A percentile compares a stretch with the other conserved stretches of the same genome.
These are phyloP conservation scores for Martes martes DNA, from an alignment of 2,113 vertebrate species.

Conservation along the genomic window DNA sequence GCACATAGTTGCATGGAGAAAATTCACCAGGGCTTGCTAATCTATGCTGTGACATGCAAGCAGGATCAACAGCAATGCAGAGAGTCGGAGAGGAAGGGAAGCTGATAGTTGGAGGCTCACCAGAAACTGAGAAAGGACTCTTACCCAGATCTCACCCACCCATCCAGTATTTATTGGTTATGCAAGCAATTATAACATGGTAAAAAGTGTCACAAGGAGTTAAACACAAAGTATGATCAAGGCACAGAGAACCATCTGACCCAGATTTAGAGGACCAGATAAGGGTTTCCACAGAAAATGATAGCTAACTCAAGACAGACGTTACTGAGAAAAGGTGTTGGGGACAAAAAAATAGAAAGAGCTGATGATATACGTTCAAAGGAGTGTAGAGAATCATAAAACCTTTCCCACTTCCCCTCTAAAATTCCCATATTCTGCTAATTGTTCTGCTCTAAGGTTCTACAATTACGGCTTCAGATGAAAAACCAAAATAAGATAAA, in stretches of 20 bases:
- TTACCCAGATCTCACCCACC: background rate
- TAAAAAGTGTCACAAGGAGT: background rate
- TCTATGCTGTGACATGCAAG: background rate
- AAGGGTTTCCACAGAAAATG: background rate
- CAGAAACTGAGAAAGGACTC: background rate
- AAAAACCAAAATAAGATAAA: conserved; percentile 1
- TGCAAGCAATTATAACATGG: background rate
- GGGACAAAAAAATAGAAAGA: background rate
- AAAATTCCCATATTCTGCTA: background rate
- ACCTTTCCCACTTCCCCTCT: background rate
- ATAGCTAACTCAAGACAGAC: background rate
- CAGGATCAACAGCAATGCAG: background rate
- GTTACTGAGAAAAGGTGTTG: background rate
- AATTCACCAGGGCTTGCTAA: background rate
- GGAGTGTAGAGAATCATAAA: background rate
- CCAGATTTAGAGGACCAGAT: background rate
- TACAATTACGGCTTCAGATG: background rate
- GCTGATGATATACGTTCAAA: background rate
- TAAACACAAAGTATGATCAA: background rate
- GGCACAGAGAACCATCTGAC: background rate
- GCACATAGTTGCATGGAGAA: background rate
- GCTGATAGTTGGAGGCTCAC: background rate
- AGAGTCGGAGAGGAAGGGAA: background rate
- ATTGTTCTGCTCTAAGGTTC: background rate
- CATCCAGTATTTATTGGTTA: background rate